phyloP scores from a whole-genome alignment of 2,113 vertebrate genomes.

The Lanius ludovicianus region DNA sequence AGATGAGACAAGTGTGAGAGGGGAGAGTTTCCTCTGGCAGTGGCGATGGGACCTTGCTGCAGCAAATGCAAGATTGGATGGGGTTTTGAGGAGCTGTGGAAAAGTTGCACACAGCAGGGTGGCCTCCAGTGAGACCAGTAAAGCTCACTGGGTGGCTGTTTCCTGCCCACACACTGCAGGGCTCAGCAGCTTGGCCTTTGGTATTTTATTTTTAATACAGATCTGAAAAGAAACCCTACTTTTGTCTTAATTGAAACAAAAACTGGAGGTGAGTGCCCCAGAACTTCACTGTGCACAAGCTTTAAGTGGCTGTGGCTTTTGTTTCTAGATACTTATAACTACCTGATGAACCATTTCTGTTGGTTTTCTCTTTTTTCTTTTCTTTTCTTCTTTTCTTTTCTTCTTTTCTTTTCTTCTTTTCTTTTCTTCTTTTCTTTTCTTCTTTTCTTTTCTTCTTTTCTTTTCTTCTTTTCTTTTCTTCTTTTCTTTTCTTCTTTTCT shows the following conservation, averaged over 20 bases:
- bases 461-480: too few species aligned
- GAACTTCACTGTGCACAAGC: not conserved
- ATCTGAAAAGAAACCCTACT: not conserved
- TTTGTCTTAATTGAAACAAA: constrained; percentile 39
- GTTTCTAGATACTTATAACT: not conserved
- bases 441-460: too few species aligned
- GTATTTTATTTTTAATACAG: not conserved
- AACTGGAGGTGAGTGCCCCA: not conserved
- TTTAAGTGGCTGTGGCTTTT: constrained; percentile 37
- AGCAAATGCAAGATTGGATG: rapidly evolving
- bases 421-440: too few species aligned
- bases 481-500: too few species aligned
- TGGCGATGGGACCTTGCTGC: not conserved
- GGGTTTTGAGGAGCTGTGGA: not conserved
- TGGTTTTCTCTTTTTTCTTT: not conserved
- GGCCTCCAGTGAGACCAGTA: not conserved
- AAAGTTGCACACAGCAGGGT: too few species aligned
- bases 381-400: not conserved
- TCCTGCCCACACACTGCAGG: not conserved
- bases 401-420: too few species aligned
- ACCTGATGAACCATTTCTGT: constrained; percentile 5
- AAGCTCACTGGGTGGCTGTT: not conserved
- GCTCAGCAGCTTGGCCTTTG: not conserved
- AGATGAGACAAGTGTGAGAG: rapidly evolving
- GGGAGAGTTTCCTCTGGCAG: not conserved